A percentile compares a stretch with the other conserved stretches of the same genome.
Conservation (phyloP, 2,113 vertebrate genomes). For the Oryzias woworae region DNA sequence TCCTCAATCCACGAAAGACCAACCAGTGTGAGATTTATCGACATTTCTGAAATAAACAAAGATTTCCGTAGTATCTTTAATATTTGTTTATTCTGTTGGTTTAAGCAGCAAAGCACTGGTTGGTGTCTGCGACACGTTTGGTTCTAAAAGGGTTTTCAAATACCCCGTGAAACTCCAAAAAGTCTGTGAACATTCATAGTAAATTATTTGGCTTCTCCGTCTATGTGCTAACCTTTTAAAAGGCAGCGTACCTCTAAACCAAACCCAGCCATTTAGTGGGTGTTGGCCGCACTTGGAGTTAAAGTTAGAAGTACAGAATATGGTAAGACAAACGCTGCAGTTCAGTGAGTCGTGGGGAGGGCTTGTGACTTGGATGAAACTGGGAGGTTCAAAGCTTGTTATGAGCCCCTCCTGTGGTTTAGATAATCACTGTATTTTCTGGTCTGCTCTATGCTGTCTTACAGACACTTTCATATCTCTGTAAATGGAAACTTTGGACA, state of each 20-base stretch:
- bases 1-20: not conserved
- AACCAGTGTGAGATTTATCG: too few relatives aligned
- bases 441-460: constrained; percentile 22
- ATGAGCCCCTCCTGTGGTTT: constrained; percentile 56
- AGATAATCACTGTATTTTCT: constrained; percentile 32
- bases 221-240: constrained; percentile 17
- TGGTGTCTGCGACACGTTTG: too few relatives aligned
- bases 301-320: constrained; percentile 32
- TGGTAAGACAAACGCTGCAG: constrained; percentile 6
- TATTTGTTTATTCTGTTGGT: too few relatives aligned
- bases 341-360: constrained; percentile 35
- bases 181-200: constrained; percentile 14
- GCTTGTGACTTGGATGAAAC: constrained; percentile 36
- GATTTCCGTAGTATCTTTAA: too few relatives aligned
- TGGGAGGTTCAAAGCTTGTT: constrained; percentile 67
- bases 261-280: constrained; percentile 64
- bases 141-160: too few relatives aligned
- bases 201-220: constrained; percentile 1
- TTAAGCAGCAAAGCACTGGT: too few relatives aligned
- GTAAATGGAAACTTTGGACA: constrained; percentile 23
- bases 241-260: constrained; percentile 14
- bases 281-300: constrained; percentile 55
- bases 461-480: constrained; percentile 25
- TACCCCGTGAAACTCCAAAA: not conserved
- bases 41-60: too few relatives aligned